Percentiles rank a stretch among this genome's conserved stretches.
These are phyloP conservation scores for Phortica okadai DNA, from an alignment of 2,888 invertebrate genomes.

Conservation along the genomic window DNA sequence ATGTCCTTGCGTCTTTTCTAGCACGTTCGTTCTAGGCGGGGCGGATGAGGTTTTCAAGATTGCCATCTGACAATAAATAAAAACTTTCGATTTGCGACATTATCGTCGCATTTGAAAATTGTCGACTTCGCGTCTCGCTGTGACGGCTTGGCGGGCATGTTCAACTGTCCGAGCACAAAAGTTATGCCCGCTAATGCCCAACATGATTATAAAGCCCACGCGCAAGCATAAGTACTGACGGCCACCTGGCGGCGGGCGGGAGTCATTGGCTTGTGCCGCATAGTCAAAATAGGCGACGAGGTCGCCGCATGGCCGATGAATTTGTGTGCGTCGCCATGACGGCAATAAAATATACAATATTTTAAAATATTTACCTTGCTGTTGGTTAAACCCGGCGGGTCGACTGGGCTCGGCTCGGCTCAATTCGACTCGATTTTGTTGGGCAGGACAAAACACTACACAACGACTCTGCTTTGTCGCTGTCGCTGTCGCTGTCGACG, in stretches of 20 bases:
- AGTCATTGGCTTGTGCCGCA: neutral
- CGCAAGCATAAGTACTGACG: neutral
- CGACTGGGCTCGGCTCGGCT: neutral
- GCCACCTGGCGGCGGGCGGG: neutral
- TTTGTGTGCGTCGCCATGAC: constrained; percentile 5
- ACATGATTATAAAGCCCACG: constrained; percentile 14
- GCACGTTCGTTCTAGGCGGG: too few species aligned
- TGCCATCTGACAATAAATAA: constrained; percentile 5
- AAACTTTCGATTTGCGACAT: constrained; percentile 20
- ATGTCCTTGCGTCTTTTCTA: neutral
- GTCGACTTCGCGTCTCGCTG: constrained; percentile 45
- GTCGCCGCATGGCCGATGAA: neutral
- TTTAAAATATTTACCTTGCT: constrained; percentile 46
- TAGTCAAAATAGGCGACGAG: constrained; percentile 7
- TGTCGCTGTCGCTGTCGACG: neutral
- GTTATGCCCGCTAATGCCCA: constrained; percentile 17
- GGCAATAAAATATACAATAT: constrained; percentile 27
- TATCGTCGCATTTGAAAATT: constrained; percentile 29
- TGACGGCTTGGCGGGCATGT: neutral
- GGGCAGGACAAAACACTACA: too few species aligned
- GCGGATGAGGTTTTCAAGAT: too few species aligned
- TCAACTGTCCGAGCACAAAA: neutral
- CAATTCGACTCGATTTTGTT: too few species aligned
- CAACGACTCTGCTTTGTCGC: neutral
- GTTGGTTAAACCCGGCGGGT: constrained; percentile 38